Evolutionary conservation across 2,888 invertebrate species (phyloP).

Genomic region (Coleophora flavipennella): DNA sequence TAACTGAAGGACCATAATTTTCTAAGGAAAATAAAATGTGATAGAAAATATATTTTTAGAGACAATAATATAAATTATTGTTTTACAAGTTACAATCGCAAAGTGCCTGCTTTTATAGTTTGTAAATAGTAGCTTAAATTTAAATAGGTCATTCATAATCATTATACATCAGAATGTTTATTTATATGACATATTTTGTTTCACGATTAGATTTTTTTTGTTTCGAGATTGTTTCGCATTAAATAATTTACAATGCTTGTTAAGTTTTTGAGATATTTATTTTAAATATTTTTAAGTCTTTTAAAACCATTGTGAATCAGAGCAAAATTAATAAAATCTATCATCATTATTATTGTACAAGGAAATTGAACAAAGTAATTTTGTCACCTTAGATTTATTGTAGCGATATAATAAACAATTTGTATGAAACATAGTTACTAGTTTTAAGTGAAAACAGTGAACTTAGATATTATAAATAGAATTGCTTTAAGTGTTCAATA

Average conservation of each 20-base stretch:
- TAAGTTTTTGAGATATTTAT: slow-evolving; percentile 22
- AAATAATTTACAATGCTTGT: slow-evolving; percentile 1
- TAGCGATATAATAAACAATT: slow-evolving; percentile 19
- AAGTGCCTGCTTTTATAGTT: slow-evolving; percentile 43
- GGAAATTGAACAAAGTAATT: background rate
- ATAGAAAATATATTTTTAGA: slow-evolving; percentile 60
- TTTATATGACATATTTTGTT: no score
- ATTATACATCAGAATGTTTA: no score
- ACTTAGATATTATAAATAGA: slow-evolving; percentile 9
- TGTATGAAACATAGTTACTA: slow-evolving; percentile 10
- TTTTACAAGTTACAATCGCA: slow-evolving; percentile 31
- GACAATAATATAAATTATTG: slow-evolving; percentile 37
- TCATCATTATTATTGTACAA: slow-evolving; percentile 12
- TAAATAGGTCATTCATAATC: no score
- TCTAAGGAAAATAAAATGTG: slow-evolving; percentile 38
- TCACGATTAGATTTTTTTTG: no score
- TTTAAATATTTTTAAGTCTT: slow-evolving; percentile 39
- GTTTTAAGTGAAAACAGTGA: slow-evolving; percentile 25
- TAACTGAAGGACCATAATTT: slow-evolving; percentile 44
- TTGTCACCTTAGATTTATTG: slow-evolving; percentile 1
- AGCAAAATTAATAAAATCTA: slow-evolving; percentile 35
- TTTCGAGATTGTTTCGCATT: no score
- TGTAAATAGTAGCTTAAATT: slow-evolving; percentile 22
- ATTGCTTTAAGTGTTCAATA: slow-evolving; percentile 14
- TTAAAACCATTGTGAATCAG: no score